Conservation (phyloP, 1,140 invertebrate species). For the Hylaeus volcanicus region DNA sequence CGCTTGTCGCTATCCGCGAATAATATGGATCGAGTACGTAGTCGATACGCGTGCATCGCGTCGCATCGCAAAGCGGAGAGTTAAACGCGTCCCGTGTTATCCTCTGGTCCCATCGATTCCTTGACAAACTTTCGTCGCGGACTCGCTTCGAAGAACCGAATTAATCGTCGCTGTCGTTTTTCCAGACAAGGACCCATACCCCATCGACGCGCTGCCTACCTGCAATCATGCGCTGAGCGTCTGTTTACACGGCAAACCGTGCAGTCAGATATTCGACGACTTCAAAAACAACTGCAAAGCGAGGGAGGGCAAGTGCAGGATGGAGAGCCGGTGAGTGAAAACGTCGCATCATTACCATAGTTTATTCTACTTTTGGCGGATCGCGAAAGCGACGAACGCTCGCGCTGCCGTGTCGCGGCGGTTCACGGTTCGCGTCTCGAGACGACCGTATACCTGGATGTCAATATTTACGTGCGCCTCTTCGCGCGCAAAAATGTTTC, state of each 20-base stretch:
- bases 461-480: slow-evolving; percentile 46
- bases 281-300: slow-evolving; percentile 93
- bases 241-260: slow-evolving; percentile 88
- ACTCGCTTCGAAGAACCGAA: no score
- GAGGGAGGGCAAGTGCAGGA: slow-evolving; percentile 90
- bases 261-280: slow-evolving; percentile 89
- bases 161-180: slow-evolving; percentile 19
- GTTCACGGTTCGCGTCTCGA: neutral
- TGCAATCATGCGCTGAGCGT: slow-evolving; percentile 92
- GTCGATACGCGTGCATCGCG: no score
- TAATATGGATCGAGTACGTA: no score
- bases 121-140: no score
- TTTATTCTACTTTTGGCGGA: slow-evolving; percentile 39
- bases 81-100: no score
- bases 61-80: no score
- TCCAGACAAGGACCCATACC: slow-evolving; percentile 92
- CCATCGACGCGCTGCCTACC: slow-evolving; percentile 91
- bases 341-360: slow-evolving; percentile 36
- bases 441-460: neutral
- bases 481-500: slow-evolving; percentile 29
- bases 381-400: neutral
- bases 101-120: no score
- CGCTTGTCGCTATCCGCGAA: no score
- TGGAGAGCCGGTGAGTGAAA: slow-evolving; percentile 89
- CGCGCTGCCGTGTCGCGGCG: neutral